Evolutionary conservation across 23 tunicate genomes (phyloP).

Genomic region (Diplosoma virens): DNA sequence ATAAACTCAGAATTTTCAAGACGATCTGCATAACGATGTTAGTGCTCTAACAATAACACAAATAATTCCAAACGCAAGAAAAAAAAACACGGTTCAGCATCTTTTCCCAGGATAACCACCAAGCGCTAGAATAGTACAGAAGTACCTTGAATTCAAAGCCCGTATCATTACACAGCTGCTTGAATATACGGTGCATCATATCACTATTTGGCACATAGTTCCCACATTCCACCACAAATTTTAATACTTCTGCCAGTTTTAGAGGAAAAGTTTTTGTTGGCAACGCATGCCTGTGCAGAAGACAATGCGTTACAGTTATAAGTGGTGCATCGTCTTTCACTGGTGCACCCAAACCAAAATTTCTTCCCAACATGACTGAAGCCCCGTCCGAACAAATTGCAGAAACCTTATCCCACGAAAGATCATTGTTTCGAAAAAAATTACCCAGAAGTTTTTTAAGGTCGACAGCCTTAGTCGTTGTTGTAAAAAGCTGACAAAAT

Average conservation of each 20-base stretch:
- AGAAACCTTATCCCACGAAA: constrained; percentile 41
- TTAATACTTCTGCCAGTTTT: constrained; percentile 40
- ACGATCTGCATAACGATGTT: neutral
- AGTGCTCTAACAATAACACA: neutral
- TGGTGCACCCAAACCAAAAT: constrained; percentile 31
- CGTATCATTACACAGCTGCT: too few relatives aligned
- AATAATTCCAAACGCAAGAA: neutral
- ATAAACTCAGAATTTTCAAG: too few relatives aligned
- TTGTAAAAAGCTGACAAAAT: too few relatives aligned
- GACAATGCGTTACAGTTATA: too few relatives aligned
- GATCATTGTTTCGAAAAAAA: constrained; percentile 35
- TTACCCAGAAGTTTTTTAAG: constrained; percentile 31
- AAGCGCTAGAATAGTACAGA: constrained; percentile 4
- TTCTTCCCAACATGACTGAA: neutral
- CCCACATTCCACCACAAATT: constrained; percentile 22
- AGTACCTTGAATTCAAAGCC: constrained; percentile 16
- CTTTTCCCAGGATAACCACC: too few relatives aligned
- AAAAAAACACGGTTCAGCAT: too few relatives aligned
- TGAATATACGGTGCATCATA: too few relatives aligned
- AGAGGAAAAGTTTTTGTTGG: too few relatives aligned
- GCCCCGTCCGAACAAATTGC: constrained; percentile 53
- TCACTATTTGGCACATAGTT: too few relatives aligned
- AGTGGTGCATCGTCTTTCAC: too few relatives aligned
- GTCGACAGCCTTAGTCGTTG: constrained; percentile 29
- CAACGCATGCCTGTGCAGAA: too few relatives aligned